Evolutionary conservation across 2,797 vertebrate species (phyloP).

Genomic region (Thamnophis elegans): DNA sequence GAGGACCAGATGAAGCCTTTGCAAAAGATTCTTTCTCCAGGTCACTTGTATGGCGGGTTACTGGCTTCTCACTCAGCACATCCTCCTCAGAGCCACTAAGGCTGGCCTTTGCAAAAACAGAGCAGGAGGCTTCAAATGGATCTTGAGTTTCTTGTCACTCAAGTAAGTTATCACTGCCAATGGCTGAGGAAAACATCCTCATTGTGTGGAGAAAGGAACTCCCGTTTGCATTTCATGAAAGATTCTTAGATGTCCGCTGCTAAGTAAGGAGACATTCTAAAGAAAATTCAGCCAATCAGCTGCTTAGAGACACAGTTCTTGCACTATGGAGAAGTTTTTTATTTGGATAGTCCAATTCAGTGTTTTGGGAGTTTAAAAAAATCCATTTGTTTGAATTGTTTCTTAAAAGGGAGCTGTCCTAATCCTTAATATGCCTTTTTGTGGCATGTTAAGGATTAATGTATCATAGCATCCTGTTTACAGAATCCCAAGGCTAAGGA

Average conservation of each 20-base stretch:
- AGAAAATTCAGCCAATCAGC: neutral
- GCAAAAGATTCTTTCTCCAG: neutral
- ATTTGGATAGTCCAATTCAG: neutral
- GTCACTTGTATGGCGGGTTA: neutral
- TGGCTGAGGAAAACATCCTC: neutral
- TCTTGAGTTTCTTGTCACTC: neutral
- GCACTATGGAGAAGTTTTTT: neutral
- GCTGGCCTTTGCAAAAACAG: neutral
- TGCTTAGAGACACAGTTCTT: neutral
- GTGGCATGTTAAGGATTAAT: neutral
- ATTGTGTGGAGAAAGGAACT: neutral
- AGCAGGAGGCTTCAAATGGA: neutral
- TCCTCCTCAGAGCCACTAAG: neutral
- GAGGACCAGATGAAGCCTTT: too few species aligned
- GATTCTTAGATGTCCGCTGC: neutral
- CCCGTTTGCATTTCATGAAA: neutral
- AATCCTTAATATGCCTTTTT: neutral
- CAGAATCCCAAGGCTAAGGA: neutral
- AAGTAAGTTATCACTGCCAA: neutral
- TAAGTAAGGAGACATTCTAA: neutral
- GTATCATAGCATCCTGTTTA: neutral
- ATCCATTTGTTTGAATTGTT: neutral
- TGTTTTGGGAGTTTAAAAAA: neutral
- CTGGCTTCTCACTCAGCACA: neutral
- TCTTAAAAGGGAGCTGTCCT: neutral